phyloP scores from a whole-genome alignment of 2,113 vertebrate genomes.

The Bufo bufo region DNA sequence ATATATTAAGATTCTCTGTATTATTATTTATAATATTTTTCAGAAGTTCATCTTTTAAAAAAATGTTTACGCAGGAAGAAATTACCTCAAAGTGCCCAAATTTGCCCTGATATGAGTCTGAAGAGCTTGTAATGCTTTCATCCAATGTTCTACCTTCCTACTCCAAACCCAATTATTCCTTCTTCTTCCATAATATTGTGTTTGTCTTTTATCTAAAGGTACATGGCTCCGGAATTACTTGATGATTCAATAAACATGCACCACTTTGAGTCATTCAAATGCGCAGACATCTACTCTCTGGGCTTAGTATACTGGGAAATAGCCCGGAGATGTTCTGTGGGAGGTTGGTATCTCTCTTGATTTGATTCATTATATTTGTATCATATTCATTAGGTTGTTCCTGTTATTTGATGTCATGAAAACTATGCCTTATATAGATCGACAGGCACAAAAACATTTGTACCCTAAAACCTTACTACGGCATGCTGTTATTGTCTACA shows the following conservation, averaged over 20 bases:
- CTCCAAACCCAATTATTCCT: not conserved
- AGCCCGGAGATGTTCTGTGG: constrained; percentile 85
- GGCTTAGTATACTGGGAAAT: constrained; percentile 97
- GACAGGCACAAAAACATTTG: not conserved
- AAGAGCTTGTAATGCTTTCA: not conserved
- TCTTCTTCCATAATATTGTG: constrained; percentile 60
- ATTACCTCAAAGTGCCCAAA: not conserved
- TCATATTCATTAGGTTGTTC: constrained; percentile 9
- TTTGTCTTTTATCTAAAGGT: constrained; percentile 78
- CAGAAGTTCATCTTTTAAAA: not conserved
- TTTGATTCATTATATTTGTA: constrained; percentile 13
- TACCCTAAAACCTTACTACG: not conserved
- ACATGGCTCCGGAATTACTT: constrained; percentile 97
- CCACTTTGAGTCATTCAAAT: constrained; percentile 96
- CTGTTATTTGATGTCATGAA: constrained; percentile 15
- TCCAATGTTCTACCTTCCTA: not conserved
- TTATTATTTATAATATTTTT: too few relatives aligned
- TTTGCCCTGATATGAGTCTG: not conserved
- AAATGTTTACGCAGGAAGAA: not conserved
- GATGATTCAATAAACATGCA: constrained; percentile 88
- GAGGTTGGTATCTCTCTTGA: constrained; percentile 75
- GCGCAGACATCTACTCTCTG: constrained; percentile 91
- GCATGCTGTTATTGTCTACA: not conserved
- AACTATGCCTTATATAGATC: not conserved
- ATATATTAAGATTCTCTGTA: too few relatives aligned